Percentiles rank a stretch among this genome's conserved stretches.
These are phyloP conservation scores for Napeogenes inachia DNA, from an alignment of 2,888 invertebrate genomes.

Conservation along the genomic window DNA sequence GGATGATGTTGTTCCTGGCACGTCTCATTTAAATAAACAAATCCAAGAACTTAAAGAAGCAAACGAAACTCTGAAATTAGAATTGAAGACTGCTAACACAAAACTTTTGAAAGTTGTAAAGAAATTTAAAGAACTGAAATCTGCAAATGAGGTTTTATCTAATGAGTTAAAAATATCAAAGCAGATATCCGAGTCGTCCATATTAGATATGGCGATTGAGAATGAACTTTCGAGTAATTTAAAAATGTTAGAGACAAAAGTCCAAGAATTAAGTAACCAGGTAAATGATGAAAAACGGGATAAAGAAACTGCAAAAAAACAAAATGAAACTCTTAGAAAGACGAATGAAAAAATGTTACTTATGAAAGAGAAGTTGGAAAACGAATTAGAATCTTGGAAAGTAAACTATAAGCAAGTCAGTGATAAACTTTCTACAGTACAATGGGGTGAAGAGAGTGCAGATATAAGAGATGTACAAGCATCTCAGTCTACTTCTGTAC, in stretches of 20 bases:
- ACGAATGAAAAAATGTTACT: constrained; percentile 88
- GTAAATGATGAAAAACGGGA: constrained; percentile 80
- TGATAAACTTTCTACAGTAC: constrained; percentile 76
- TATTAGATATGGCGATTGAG: constrained; percentile 86
- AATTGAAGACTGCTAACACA: constrained; percentile 80
- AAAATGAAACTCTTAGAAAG: constrained; percentile 83
- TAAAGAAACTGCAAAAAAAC: constrained; percentile 81
- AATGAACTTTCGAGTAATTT: constrained; percentile 87
- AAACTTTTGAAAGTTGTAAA: constrained; percentile 88
- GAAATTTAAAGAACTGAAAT: constrained; percentile 90
- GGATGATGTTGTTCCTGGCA: constrained; percentile 54
- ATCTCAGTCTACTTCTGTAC: constrained; percentile 16
- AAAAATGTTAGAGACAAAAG: constrained; percentile 79
- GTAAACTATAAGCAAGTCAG: constrained; percentile 83
- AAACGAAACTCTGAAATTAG: constrained; percentile 76
- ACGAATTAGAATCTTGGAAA: constrained; percentile 84
- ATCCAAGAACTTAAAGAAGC: constrained; percentile 78
- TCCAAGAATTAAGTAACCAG: constrained; percentile 78
- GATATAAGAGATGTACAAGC: constrained; percentile 4
- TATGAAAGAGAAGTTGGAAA: constrained; percentile 88
- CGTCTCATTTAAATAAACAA: constrained; percentile 77
- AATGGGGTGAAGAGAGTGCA: constrained; percentile 34
- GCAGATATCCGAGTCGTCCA: constrained; percentile 74
- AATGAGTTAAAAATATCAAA: constrained; percentile 75
- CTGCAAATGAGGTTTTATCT: constrained; percentile 78